Evolutionary conservation across 1,140 invertebrate genomes (phyloP), one percentile per base, ranked within the genome.

Genomic region (Asobara japonica): DNA sequence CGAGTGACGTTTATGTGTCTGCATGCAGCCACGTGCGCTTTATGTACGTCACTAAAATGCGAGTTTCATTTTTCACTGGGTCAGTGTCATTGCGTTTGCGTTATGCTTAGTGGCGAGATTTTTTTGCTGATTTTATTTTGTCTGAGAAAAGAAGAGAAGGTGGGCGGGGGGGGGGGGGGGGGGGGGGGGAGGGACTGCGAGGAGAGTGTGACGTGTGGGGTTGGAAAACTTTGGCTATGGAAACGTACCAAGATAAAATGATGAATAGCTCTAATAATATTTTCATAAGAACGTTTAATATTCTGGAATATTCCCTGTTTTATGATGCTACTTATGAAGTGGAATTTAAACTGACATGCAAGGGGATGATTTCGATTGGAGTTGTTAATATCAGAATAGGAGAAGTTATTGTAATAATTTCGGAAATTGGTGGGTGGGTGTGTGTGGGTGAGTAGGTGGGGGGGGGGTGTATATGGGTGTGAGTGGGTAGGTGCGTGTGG

Each of bases 281-380:
- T 61, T 61, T 61, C n/a, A 10, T 29, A 56, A 56, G 5, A 27
- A 10, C 13, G 56, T 61, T 61, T 61, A 61, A 61, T 61, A 61
- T 61, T 61, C 25, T 13, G 25, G 25, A 61, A 61, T 61, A 27
- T 29, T 29, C 25, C 16, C 4, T 51, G 20, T 20, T 51, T 51
- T 25, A 51, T 20, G 16, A 2, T n/a, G 2, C 20, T 10, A 4
- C 45, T 4, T 51, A 20, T 51, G 20, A 20, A 51, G 45, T 20
- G 20, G 16, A n/a, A n/a, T 51, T 51, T 51, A 18, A 51, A 18
- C 45, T 10, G 45, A 51, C 20, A 13, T 13, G 36, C n/a, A n/a
- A 41, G n/a, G n/a, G 36, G n/a, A n/a, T n/a, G n/a, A n/a, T n/a
- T n/a, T n/a, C n/a, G n/a, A n/a, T n/a, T n/a, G n/a, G n/a, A n/a